Percentiles rank a stretch among this genome's conserved stretches.
phyloP scores from a whole-genome alignment of 2,113 vertebrate species.

The Melanerpes formicivorus region DNA sequence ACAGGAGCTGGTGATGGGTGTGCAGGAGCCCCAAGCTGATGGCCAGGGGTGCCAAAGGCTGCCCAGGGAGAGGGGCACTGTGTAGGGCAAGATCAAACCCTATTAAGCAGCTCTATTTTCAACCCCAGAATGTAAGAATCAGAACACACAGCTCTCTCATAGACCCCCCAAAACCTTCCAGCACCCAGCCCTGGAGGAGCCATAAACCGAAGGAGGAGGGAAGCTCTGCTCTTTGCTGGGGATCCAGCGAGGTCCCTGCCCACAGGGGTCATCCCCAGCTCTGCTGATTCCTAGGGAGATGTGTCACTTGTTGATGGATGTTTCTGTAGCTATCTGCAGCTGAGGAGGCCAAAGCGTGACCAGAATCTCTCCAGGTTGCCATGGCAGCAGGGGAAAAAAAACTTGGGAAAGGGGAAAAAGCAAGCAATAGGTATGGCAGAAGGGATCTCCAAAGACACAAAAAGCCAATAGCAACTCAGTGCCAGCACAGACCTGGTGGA shows the following conservation, averaged over 20 bases:
- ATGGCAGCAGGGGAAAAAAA: constrained; percentile 52
- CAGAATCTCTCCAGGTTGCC: constrained; percentile 66
- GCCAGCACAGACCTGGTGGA: not conserved
- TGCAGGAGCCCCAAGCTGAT: fast-evolving
- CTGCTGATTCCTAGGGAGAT: not conserved
- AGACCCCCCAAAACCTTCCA: not conserved
- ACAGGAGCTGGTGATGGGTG: not conserved
- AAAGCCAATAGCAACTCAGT: constrained; percentile 1
- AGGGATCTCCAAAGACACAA: not conserved
- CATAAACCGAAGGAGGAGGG: not conserved
- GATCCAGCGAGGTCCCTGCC: not conserved
- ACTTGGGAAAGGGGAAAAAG: fast-evolving
- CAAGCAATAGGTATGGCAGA: not conserved
- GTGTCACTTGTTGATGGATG: constrained; percentile 1
- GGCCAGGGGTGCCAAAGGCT: not conserved
- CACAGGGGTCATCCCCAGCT: not conserved
- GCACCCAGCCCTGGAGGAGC: not conserved
- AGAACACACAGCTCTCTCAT: no score
- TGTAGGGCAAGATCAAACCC: not conserved
- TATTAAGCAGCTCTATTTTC: not conserved
- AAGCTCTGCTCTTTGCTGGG: not conserved
- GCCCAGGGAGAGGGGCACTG: not conserved
- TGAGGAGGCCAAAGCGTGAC: constrained; percentile 20
- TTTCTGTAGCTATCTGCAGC: constrained; percentile 27
- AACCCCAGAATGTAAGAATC: not conserved